phyloP scores from a whole-genome alignment of 1,140 invertebrate genomes.

The Armadillidium nasatum region DNA sequence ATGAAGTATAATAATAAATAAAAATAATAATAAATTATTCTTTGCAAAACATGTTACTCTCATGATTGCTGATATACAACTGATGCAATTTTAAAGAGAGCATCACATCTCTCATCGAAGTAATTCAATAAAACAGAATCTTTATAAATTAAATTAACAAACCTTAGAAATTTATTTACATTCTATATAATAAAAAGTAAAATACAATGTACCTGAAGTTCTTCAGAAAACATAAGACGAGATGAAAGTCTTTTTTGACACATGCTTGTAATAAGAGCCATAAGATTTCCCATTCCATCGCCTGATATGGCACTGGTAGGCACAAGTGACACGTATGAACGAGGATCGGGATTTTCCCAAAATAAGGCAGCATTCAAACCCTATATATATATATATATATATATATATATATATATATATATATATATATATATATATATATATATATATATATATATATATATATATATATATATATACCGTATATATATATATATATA shows the following conservation, averaged over 20 bases:
- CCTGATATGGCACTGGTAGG: slow-evolving; percentile 95
- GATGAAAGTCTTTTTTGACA: slow-evolving; percentile 88
- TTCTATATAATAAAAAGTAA: not conserved
- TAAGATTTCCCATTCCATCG: slow-evolving; percentile 97
- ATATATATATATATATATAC: too few species aligned
- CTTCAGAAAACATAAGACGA: slow-evolving; percentile 84
- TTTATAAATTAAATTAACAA: too few species aligned
- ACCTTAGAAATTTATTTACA: too few species aligned
- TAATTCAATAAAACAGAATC: too few species aligned
- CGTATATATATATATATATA: too few species aligned
- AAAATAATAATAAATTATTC: too few species aligned
- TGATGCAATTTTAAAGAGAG: too few species aligned
- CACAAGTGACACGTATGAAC: slow-evolving; percentile 89
- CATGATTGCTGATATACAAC: too few species aligned
- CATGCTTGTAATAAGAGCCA: slow-evolving; percentile 85
- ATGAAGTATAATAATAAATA: not conserved
- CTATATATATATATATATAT: slow-evolving; percentile 45
- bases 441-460: too few species aligned
- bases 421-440: too few species aligned
- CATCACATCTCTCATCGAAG: too few species aligned
- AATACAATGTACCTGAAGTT: slow-evolving; percentile 64
- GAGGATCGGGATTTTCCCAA: slow-evolving; percentile 87
- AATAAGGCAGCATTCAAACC: slow-evolving; percentile 91
- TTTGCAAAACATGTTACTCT: too few species aligned
- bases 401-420: not conserved